These are phyloP conservation scores for Cordilura impudica DNA, from an alignment of 2,888 invertebrate species.

Conservation along the genomic window DNA sequence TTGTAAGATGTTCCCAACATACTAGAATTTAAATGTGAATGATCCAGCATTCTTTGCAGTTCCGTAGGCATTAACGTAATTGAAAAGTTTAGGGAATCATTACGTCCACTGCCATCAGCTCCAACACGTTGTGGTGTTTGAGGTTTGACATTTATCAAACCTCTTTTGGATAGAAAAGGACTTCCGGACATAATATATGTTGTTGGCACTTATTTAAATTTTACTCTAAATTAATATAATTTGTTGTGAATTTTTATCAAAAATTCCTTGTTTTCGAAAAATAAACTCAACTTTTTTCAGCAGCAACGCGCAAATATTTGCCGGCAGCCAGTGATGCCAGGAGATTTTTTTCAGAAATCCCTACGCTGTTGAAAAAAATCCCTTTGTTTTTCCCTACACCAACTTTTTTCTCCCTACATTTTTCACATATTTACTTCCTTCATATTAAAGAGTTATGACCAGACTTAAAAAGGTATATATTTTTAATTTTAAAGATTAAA, in stretches of 20 bases:
- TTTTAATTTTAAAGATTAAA: too few relatives aligned
- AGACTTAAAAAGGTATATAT: too few relatives aligned
- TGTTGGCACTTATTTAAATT: neutral
- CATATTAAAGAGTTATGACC: too few relatives aligned
- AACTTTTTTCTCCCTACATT: too few relatives aligned
- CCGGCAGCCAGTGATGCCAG: slow-evolving; percentile 20
- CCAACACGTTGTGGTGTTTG: slow-evolving; percentile 45
- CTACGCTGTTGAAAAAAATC: too few relatives aligned
- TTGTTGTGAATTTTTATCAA: neutral
- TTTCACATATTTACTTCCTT: too few relatives aligned
- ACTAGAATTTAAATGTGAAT: slow-evolving; percentile 53
- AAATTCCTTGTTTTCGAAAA: slow-evolving; percentile 10
- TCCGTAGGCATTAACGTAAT: slow-evolving; percentile 70
- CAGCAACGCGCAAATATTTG: slow-evolving; percentile 36
- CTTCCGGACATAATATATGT: slow-evolving; percentile 63
- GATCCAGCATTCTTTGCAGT: slow-evolving; percentile 66
- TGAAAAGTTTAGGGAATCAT: slow-evolving; percentile 64
- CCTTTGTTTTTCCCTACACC: too few relatives aligned
- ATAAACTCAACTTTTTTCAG: too few relatives aligned
- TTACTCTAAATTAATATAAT: neutral
- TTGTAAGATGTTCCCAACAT: slow-evolving; percentile 50
- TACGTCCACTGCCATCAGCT: neutral
- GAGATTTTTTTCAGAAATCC: too few relatives aligned
- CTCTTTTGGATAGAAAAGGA: slow-evolving; percentile 63
- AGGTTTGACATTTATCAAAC: slow-evolving; percentile 61